A percentile compares a stretch with the other conserved stretches of the same genome.
Evolutionary conservation across 2,888 invertebrate genomes (phyloP).

Genomic region (Nephrocerus scutellatus): DNA sequence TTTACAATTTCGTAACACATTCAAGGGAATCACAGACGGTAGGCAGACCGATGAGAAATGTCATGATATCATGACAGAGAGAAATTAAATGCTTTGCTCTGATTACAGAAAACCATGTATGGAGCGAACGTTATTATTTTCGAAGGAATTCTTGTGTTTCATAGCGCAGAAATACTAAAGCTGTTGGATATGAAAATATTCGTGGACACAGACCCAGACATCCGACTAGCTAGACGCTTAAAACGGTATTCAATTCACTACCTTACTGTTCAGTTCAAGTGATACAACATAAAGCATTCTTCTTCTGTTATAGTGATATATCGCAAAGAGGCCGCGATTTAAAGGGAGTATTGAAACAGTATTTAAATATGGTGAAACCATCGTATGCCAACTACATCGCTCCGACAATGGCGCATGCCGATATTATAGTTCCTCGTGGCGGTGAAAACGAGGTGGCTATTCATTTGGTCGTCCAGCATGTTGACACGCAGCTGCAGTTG

Average conservation of each 20-base stretch:
- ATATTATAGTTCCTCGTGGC: constrained; percentile 96
- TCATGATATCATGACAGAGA: too few relatives aligned
- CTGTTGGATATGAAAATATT: constrained; percentile 98
- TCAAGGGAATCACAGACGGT: constrained; percentile 82
- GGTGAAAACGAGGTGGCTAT: constrained; percentile 97
- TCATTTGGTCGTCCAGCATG: constrained; percentile 94
- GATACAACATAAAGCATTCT: too few relatives aligned
- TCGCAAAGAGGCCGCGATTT: constrained; percentile 86
- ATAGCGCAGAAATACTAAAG: constrained; percentile 71
- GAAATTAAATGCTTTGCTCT: too few relatives aligned
- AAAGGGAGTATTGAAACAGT: constrained; percentile 94
- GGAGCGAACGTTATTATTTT: constrained; percentile 99
- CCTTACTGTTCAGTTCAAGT: too few relatives aligned
- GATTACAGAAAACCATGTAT: constrained; percentile 89
- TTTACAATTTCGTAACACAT: constrained; percentile 95
- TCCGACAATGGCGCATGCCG: constrained; percentile 88
- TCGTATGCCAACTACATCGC: constrained; percentile 97
- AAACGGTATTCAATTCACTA: constrained; percentile 56
- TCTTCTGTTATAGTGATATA: constrained; percentile 66
- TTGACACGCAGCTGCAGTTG: constrained; percentile 90
- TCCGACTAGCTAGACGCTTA: constrained; percentile 83
- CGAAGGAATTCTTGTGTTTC: constrained; percentile 96
- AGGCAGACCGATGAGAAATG: constrained; percentile 35
- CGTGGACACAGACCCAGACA: constrained; percentile 97
- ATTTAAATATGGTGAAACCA: constrained; percentile 94